Conservation (phyloP, 2,113 vertebrate genomes). For the Tachycineta bicolor region DNA sequence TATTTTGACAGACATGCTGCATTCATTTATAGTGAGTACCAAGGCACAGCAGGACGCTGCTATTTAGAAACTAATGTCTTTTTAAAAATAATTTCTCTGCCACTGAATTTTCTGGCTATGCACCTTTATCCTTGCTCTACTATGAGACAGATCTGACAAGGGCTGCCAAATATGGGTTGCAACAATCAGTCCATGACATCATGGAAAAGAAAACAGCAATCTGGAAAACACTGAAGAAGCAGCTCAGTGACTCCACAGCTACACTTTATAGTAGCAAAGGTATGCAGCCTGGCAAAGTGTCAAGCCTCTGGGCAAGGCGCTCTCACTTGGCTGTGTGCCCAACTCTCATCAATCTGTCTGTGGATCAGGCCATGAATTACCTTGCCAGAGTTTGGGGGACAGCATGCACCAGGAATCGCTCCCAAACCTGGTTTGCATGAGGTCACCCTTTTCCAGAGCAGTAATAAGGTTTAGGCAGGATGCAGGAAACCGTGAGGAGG, state of each 20-base stretch:
- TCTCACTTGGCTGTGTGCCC: accelerated
- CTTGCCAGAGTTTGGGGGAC: neutral
- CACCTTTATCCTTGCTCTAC: neutral
- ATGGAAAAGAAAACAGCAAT: neutral
- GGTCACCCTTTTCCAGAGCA: neutral
- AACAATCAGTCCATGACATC: neutral
- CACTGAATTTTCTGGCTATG: neutral
- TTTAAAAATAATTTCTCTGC: neutral
- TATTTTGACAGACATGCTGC: neutral
- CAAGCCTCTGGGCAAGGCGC: neutral
- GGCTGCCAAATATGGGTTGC: neutral
- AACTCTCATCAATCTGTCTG: neutral
- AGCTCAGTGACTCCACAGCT: neutral
- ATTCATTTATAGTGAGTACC: neutral
- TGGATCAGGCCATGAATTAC: neutral
- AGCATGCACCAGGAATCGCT: neutral
- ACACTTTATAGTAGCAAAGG: neutral
- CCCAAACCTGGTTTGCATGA: neutral
- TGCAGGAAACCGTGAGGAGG: neutral
- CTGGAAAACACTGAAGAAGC: neutral
- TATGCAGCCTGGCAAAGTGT: neutral
- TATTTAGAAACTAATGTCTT: neutral
- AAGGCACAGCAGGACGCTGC: neutral
- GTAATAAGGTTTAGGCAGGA: neutral
- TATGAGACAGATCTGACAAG: neutral